Conservation (phyloP, 2,888 invertebrate species). For the Atethmia centrago region DNA sequence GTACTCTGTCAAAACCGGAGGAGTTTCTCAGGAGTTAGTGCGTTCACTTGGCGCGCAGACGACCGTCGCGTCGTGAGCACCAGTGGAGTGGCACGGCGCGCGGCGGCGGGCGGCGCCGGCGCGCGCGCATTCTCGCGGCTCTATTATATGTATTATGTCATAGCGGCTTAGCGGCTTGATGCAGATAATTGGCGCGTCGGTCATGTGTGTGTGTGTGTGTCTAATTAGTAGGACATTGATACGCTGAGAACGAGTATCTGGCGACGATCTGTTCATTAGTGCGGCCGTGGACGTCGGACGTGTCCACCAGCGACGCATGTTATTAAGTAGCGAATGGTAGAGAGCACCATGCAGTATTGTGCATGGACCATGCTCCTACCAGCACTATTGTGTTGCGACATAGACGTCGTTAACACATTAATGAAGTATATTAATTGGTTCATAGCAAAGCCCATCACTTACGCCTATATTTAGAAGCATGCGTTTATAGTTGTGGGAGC, state of each 20-base stretch:
- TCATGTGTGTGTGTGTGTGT: neutral
- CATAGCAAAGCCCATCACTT: neutral
- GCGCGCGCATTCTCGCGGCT: neutral
- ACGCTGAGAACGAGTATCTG: conserved; percentile 19
- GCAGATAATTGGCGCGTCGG: conserved; percentile 27
- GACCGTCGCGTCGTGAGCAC: neutral
- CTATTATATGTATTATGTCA: conserved; percentile 17
- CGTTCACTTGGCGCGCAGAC: neutral
- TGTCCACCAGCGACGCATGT: neutral
- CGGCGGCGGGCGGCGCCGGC: too few species aligned
- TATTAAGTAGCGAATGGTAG: neutral
- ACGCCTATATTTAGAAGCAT: neutral
- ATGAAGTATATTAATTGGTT: neutral
- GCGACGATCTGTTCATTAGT: conserved; percentile 24
- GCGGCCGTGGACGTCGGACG: neutral
- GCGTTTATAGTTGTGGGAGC: neutral
- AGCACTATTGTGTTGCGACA: neutral
- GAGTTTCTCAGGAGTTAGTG: neutral
- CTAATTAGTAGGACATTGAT: conserved; percentile 48
- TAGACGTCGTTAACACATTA: neutral
- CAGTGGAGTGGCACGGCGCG: neutral
- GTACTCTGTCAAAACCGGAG: neutral
- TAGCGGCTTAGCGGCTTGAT: conserved; percentile 6
- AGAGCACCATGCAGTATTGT: neutral
- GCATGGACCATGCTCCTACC: neutral